A percentile compares a stretch with the other conserved stretches of the same genome.
Evolutionary conservation across 2,888 invertebrate genomes (phyloP).

Genomic region (Cephus nigrinus): DNA sequence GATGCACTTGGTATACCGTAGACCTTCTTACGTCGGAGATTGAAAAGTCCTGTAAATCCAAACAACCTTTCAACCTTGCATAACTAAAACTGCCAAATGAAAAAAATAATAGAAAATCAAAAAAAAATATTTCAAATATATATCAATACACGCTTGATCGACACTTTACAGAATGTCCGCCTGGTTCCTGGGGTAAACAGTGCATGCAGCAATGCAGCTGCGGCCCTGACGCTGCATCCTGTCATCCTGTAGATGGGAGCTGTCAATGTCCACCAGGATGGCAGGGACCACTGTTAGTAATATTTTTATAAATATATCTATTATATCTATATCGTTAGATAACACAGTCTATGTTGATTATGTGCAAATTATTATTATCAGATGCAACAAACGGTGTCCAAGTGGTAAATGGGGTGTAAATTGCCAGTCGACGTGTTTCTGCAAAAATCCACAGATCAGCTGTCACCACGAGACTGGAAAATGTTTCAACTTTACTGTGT

Average conservation of each 20-base stretch:
- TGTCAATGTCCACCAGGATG: slow-evolving; percentile 78
- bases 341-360: not conserved
- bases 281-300: slow-evolving; percentile 74
- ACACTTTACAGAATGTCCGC: slow-evolving; percentile 72
- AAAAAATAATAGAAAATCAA: not conserved
- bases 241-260: slow-evolving; percentile 74
- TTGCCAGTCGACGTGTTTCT: slow-evolving; percentile 77
- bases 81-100: not conserved
- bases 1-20: not conserved
- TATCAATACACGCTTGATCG: no score
- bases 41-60: not conserved
- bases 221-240: slow-evolving; percentile 70
- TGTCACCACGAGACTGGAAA: slow-evolving; percentile 76
- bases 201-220: slow-evolving; percentile 78
- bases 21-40: not conserved
- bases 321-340: slow-evolving; percentile 8
- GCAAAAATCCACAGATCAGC: slow-evolving; percentile 69
- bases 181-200: slow-evolving; percentile 79
- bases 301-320: slow-evolving; percentile 39
- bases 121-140: not conserved
- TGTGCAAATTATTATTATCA: slow-evolving; percentile 21
- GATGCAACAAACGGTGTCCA: slow-evolving; percentile 69
- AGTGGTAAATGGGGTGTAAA: slow-evolving; percentile 79
- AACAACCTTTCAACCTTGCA: not conserved
- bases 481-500: slow-evolving; percentile 59